Percentiles rank a stretch among this genome's conserved stretches.
Conservation (phyloP, 2,888 invertebrate genomes). For the Melangyna quadrimaculata region DNA sequence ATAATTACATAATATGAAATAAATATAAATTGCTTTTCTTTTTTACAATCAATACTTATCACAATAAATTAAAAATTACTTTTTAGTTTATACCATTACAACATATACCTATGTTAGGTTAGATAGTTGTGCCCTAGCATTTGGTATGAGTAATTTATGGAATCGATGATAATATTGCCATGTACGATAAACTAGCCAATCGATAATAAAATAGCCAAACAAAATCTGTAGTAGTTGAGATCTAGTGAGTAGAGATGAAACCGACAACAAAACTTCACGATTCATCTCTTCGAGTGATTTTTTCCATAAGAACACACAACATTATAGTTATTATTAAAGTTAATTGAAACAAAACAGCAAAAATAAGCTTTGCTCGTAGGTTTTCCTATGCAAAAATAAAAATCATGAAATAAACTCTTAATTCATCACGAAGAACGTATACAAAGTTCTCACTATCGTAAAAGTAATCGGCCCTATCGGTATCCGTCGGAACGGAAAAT, state of each 20-base stretch:
- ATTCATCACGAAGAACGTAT: no score
- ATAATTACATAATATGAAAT: conserved; percentile 28
- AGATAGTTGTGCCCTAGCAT: conserved; percentile 91
- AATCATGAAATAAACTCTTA: no score
- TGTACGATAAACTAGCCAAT: no score
- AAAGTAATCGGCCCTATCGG: no score
- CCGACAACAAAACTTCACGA: conserved; percentile 95
- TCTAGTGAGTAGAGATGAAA: conserved; percentile 97
- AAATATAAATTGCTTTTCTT: conserved; percentile 32
- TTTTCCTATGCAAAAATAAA: no score
- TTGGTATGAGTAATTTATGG: conserved; percentile 94
- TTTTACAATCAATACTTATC: background rate
- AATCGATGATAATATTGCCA: conserved; percentile 99
- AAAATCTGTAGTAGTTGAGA: conserved; percentile 96
- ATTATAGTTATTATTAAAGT: no score
- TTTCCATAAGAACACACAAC: no score
- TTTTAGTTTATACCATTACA: conserved; percentile 99
- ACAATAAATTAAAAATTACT: conserved; percentile 90
- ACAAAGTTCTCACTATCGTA: no score
- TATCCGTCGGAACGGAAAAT: no score
- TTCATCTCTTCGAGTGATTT: conserved; percentile 96
- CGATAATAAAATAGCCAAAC: conserved; percentile 96
- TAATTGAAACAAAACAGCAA: no score
- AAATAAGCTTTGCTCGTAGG: no score
- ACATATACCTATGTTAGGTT: conserved; percentile 99